phyloP scores from a whole-genome alignment of 2,888 invertebrate genomes.

The Eucera pruinosa region DNA sequence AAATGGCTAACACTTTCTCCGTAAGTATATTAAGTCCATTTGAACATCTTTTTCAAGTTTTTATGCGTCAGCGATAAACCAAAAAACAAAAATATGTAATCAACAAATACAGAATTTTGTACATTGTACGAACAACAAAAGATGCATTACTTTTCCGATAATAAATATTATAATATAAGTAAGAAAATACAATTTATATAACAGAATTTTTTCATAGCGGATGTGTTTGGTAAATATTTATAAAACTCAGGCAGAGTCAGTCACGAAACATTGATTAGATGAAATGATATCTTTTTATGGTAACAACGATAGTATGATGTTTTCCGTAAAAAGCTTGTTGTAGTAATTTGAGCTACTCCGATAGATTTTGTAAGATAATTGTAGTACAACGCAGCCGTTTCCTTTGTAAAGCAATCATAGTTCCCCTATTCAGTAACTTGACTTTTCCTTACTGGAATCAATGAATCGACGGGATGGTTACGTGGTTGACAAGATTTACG shows the following conservation, averaged over 20 bases:
- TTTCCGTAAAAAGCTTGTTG: slow-evolving; percentile 31
- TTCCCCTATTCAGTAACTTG: slow-evolving; percentile 49
- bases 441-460: slow-evolving; percentile 54
- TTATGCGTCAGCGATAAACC: no score
- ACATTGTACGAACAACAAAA: no score
- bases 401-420: slow-evolving; percentile 51
- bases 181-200: no score
- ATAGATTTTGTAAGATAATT: slow-evolving; percentile 47
- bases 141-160: no score
- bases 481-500: slow-evolving; percentile 61
- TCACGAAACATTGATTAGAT: slow-evolving; percentile 13
- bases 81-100: no score
- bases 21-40: not conserved
- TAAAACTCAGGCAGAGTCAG: not conserved
- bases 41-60: not conserved
- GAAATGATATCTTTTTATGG: slow-evolving; percentile 2
- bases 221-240: not conserved
- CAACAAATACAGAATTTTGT: no score
- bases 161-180: no score
- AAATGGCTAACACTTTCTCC: not conserved
- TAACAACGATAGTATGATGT: not conserved
- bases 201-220: no score
- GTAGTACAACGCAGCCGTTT: slow-evolving; percentile 38
- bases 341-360: slow-evolving; percentile 28
- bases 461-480: slow-evolving; percentile 49